These are phyloP conservation scores for Pedicia rivosa DNA, from an alignment of 2,888 invertebrate genomes.

Conservation along the genomic window DNA sequence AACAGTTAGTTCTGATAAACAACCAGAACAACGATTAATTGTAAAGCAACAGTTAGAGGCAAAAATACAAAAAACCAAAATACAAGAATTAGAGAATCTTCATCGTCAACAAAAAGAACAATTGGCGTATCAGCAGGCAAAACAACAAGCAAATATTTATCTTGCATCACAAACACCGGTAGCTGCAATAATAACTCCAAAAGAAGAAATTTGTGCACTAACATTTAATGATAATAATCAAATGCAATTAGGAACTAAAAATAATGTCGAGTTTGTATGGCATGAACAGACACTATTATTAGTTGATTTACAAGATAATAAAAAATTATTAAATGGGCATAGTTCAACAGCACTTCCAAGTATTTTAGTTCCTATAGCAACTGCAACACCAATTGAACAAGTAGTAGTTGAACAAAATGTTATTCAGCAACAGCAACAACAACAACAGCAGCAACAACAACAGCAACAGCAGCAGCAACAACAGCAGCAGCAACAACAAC, in stretches of 20 bases:
- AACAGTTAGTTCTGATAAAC: conserved; percentile 21
- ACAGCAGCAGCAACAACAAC: conserved; percentile 18
- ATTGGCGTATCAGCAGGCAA: conserved; percentile 15
- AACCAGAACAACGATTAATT: conserved; percentile 32
- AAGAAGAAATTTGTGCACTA: not conserved
- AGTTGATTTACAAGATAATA: conserved; percentile 31
- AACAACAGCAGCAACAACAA: conserved; percentile 25
- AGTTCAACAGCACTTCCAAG: conserved; percentile 40
- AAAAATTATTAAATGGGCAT: conserved; percentile 33
- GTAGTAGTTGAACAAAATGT: conserved; percentile 17
- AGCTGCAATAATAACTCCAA: not conserved
- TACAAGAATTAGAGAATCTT: conserved; percentile 15
- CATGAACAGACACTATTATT: conserved; percentile 42
- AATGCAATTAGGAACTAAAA: conserved; percentile 17
- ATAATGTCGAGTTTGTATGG: conserved; percentile 42
- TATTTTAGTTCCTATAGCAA: conserved; percentile 33
- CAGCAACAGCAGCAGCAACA: conserved; percentile 14
- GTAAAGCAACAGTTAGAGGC: conserved; percentile 54
- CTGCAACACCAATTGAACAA: conserved; percentile 13
- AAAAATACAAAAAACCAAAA: conserved; percentile 38
- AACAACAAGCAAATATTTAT: conserved; percentile 2
- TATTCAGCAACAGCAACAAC: conserved; percentile 21
- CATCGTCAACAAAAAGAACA: conserved; percentile 21
- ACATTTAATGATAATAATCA: conserved; percentile 3
- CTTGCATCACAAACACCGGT: not conserved